phyloP scores from a whole-genome alignment of 2,113 vertebrate genomes.

The Paramormyrops kingsleyae region DNA sequence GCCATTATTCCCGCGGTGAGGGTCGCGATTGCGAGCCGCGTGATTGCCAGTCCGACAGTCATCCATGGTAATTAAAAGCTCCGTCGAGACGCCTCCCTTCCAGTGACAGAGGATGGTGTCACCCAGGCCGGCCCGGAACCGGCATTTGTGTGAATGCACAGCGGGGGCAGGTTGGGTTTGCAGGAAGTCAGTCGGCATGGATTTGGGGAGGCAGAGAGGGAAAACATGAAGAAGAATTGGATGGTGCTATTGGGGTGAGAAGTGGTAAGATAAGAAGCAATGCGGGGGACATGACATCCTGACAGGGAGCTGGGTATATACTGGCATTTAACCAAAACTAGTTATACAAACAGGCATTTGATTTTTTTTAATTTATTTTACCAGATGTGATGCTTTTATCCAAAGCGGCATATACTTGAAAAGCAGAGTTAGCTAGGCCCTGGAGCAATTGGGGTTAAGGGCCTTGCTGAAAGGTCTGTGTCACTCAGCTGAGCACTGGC shows the following conservation, averaged over 20 bases:
- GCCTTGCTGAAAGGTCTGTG: background rate
- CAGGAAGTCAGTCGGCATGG: background rate
- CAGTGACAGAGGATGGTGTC: background rate
- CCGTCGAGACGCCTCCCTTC: background rate
- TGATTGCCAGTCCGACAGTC: background rate
- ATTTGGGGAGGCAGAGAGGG: background rate
- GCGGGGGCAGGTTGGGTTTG: background rate
- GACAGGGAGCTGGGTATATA: background rate
- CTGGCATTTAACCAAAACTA: background rate
- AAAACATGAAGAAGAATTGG: background rate
- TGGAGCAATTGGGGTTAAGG: background rate
- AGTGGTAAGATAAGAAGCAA: background rate
- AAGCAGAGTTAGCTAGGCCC: background rate
- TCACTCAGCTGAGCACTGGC: background rate
- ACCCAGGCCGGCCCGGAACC: background rate
- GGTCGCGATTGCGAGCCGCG: background rate
- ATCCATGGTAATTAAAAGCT: background rate
- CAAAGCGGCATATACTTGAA: background rate
- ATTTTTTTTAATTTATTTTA: background rate
- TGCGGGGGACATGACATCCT: background rate
- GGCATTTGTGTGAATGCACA: background rate
- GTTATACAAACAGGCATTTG: background rate
- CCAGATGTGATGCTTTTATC: background rate
- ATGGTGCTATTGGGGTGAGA: background rate
- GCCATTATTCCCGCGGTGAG: conserved; percentile 10